These are phyloP conservation scores for Vanessa atalanta DNA, from an alignment of 1,140 invertebrate genomes.

Conservation along the genomic window DNA sequence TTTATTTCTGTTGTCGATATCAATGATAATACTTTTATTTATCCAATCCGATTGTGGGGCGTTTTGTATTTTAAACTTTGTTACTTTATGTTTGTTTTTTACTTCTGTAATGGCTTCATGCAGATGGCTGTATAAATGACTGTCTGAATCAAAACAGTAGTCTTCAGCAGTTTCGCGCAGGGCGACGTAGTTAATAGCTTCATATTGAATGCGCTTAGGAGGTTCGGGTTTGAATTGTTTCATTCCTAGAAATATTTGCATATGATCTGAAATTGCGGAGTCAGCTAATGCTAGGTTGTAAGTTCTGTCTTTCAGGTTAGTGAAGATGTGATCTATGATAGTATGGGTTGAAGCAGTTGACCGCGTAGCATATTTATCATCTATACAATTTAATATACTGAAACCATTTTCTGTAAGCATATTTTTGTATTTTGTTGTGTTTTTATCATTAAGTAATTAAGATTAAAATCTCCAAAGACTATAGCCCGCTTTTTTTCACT, in stretches of 20 bases:
- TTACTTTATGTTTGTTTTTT: constrained; percentile 4
- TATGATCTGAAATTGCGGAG: constrained; percentile 5
- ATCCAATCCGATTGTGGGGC: constrained; percentile 4
- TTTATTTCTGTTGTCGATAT: constrained; percentile 4
- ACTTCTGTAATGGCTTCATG: constrained; percentile 1
- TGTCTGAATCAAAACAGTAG: constrained; percentile 10
- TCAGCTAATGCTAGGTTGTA: constrained; percentile 3
- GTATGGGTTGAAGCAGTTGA: background rate
- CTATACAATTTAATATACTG: constrained; percentile 4
- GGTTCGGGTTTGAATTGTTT: constrained; percentile 11
- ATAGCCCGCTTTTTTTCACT: constrained; percentile 10
- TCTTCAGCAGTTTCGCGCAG: constrained; percentile 2
- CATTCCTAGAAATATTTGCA: constrained; percentile 14
- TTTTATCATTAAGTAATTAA: constrained; percentile 6
- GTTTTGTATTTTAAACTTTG: constrained; percentile 16
- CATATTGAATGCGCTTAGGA: constrained; percentile 1
- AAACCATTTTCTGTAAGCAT: constrained; percentile 8
- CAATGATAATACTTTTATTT: constrained; percentile 4
- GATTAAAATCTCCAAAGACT: constrained; percentile 5
- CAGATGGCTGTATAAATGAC: constrained; percentile 8
- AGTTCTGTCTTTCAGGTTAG: constrained; percentile 5
- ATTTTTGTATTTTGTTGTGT: constrained; percentile 10
- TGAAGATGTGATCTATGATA: constrained; percentile 3
- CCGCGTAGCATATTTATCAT: background rate
- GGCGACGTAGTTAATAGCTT: constrained; percentile 1